phyloP scores from a whole-genome alignment of 2,888 invertebrate genomes.

The Trichopoda pennipes region DNA sequence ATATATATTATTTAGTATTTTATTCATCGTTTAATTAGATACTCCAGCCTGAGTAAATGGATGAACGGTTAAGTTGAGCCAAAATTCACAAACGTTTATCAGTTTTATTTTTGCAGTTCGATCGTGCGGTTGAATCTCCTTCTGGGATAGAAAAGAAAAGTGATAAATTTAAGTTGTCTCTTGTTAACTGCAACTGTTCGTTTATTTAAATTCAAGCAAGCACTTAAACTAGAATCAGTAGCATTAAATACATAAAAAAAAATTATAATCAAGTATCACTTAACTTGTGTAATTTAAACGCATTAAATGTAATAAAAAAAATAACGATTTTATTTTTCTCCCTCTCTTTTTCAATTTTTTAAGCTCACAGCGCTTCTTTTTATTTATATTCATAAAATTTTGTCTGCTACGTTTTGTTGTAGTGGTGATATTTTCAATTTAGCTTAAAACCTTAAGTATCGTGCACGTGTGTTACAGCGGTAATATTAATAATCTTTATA shows the following conservation, averaged over 20 bases:
- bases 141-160: conserved; percentile 33
- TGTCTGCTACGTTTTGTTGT: conserved; percentile 11
- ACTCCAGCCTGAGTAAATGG: neutral
- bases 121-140: conserved; percentile 68
- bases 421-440: conserved; percentile 24
- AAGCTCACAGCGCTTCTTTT: neutral
- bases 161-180: conserved; percentile 23
- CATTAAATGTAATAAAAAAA: conserved; percentile 67
- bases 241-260: conserved; percentile 31
- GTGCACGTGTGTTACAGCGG: conserved; percentile 37
- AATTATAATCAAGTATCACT: conserved; percentile 65
- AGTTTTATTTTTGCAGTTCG: conserved; percentile 70
- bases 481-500: conserved; percentile 20
- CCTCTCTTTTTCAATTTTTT: neutral
- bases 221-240: conserved; percentile 52
- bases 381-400: conserved; percentile 1
- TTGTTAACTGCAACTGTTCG: conserved; percentile 40
- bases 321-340: conserved; percentile 37
- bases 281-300: conserved; percentile 66
- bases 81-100: conserved; percentile 64
- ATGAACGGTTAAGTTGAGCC: conserved; percentile 36
- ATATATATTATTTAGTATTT: conserved; percentile 49
- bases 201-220: conserved; percentile 46
- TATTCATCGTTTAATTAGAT: conserved; percentile 55
- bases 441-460: conserved; percentile 23